Evolutionary conservation across 1,140 invertebrate genomes (phyloP), one percentile per base, ranked within the genome.

Genomic region (Sarcophaga bullata): DNA sequence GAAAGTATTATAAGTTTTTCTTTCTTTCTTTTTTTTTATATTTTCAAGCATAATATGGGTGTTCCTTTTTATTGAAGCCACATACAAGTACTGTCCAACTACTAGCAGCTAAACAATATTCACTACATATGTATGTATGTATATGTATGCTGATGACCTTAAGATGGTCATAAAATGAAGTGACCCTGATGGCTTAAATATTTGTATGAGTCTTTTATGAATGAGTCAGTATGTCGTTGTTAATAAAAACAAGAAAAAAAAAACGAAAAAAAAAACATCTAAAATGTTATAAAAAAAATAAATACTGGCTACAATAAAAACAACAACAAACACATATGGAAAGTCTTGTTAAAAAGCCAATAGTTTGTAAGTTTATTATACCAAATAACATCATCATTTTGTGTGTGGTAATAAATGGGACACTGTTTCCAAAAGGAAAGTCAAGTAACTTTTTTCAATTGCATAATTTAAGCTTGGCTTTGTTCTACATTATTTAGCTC

Each of bases 101-200:
- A 37, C n/a, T n/a, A n/a, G n/a, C n/a, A 58, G 10, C 52, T 58
- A 58, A n/a, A 58, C 11, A 58, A 58, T 58, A 58, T 58, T 58
- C 54, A 58, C 54, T 58, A 58, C n/a, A 15, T 62, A 68, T 9
- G 17, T 68, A 68, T 13, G 50, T 37, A 37, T 37, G 25, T 37
- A 37, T 37, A 37, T 37, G 25, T 37, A 52, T 68, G 62, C 17
- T 68, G 62, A 68, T 68, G 62, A 68, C 62, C 62, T 68, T 68
- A 68, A 68, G 15, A 68, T 68, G 62, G 62, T 68, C 62, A 68
- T 68, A 68, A 68, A 68, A 68, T 9, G 62, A 68, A 68, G 62
- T 68, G 62, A 68, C 62, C 62, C 62, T 68, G 62, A 68, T 68
- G 62, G 17, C 9, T 68, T 52, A 52, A 68, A 25, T 17, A 68